Evolutionary conservation across 2,113 vertebrate genomes (phyloP), one percentile per base, ranked within the genome.

Genomic region (Phasianus colchicus): DNA sequence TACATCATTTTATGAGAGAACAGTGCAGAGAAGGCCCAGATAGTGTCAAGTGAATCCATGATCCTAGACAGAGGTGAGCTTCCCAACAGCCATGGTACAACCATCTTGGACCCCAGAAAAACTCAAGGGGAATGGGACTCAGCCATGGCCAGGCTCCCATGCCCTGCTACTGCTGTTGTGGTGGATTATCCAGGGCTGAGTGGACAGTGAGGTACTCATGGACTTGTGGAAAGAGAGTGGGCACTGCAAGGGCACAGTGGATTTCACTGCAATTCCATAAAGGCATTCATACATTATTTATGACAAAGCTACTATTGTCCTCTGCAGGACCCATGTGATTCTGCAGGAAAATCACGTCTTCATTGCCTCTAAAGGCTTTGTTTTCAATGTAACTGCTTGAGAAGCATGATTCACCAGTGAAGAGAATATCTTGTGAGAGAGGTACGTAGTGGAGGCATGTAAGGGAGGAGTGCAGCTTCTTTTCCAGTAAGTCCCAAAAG

Each of bases 61-160:
- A 19, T 47, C 29, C 30, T 24, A 13, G 10, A 8, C 34, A 42
- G 25, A 38, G 18, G 30, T 10, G 25, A 60, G 27, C 6, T 64
- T 30, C 34, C 7, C 29, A 16, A 0, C 48, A 43, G 24, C 55
- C 40, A 58, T 36, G 34, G 0, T 20, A 17, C 12, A 78, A 5
- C 2, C 29, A 4, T 40, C 30, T 18, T 58, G 70, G 8, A 60
- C 75, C 4, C n/a, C 1, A 1, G 6, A 6, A 15, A 66, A 40
- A 24, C 27, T 16, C 82, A n/a, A 29, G 16, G 12, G 34, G 25
- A 71, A 40, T 0, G 4, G 13, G 60, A 22, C 12, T 47, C 0
- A 0, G 0, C 2, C 3, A 4, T 36, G 21, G 2, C 6, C 40
- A 32, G 36, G 34, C 0, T 0, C 11, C 18, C 11, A 40, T 25